A percentile compares a stretch with the other conserved stretches of the same genome.
Conservation (phyloP, 2,113 vertebrate genomes). For the Ginglymostoma cirratum region DNA sequence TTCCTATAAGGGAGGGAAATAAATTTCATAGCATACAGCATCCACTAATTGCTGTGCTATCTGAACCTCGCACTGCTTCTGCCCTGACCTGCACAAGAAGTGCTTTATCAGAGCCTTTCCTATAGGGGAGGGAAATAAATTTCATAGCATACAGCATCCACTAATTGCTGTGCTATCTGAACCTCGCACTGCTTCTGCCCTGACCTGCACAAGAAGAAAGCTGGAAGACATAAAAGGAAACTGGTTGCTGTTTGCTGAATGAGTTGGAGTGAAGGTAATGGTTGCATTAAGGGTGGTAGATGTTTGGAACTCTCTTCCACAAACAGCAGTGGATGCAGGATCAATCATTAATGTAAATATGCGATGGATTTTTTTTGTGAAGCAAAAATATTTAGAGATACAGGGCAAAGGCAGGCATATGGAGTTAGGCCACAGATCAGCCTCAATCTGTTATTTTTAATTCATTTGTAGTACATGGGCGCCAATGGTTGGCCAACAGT, state of each 20-base stretch:
- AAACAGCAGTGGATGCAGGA: no score
- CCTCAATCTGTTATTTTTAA: no score
- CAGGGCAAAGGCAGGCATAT: no score
- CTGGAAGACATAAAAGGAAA: not conserved
- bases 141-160: not conserved
- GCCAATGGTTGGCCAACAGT: no score
- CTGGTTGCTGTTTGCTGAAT: not conserved
- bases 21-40: not conserved
- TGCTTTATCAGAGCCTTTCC: not conserved
- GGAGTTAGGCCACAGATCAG: no score
- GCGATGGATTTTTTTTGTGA: no score
- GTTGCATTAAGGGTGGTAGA: no score
- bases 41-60: not conserved
- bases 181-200: not conserved
- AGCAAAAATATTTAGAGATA: no score
- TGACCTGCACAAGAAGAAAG: not conserved
- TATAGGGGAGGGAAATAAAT: not conserved
- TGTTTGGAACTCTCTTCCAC: no score
- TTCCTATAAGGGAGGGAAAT: not conserved
- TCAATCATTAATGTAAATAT: no score
- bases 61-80: not conserved
- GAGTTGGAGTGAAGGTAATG: not conserved
- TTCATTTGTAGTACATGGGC: no score
- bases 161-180: conserved; percentile 4
- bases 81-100: not conserved